Percentiles rank a stretch among this genome's conserved stretches.
Evolutionary conservation across 2,888 invertebrate genomes (phyloP).

Genomic region (Salticus scenicus): DNA sequence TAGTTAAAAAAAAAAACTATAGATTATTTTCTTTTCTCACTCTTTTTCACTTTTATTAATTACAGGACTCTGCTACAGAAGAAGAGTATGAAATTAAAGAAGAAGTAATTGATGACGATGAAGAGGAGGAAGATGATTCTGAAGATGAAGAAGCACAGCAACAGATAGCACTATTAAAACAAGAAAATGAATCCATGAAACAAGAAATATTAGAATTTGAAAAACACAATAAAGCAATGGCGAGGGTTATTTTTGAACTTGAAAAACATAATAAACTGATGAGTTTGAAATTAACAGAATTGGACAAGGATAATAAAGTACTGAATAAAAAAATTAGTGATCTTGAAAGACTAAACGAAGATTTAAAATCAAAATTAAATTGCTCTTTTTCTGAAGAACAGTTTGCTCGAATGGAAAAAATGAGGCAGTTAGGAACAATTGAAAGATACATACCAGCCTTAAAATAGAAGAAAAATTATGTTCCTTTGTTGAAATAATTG

Average conservation of each 20-base stretch:
- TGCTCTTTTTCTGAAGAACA: slow-evolving; percentile 62
- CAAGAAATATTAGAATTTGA: slow-evolving; percentile 63
- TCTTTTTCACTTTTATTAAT: no score
- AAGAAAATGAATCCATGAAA: slow-evolving; percentile 46
- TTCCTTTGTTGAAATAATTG: not conserved
- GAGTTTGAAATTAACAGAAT: slow-evolving; percentile 43
- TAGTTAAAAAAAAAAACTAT: no score
- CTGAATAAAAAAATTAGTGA: slow-evolving; percentile 51
- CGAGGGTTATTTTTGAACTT: slow-evolving; percentile 55
- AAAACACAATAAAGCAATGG: slow-evolving; percentile 61
- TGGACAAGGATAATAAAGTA: slow-evolving; percentile 56
- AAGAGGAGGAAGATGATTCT: slow-evolving; percentile 11
- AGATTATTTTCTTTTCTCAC: no score
- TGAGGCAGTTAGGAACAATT: slow-evolving; percentile 56
- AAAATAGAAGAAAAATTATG: slow-evolving; percentile 16
- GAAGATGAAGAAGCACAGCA: slow-evolving; percentile 27
- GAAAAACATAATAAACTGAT: slow-evolving; percentile 60
- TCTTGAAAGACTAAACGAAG: slow-evolving; percentile 55
- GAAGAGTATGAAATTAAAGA: not conserved
- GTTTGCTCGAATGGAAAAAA: slow-evolving; percentile 53
- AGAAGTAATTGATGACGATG: slow-evolving; percentile 22
- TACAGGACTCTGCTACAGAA: not conserved
- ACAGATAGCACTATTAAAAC: slow-evolving; percentile 32
- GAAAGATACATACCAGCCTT: slow-evolving; percentile 60
- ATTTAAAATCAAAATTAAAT: slow-evolving; percentile 49